Conservation (phyloP, 2,797 vertebrate species). For the Okamejei kenojei region DNA sequence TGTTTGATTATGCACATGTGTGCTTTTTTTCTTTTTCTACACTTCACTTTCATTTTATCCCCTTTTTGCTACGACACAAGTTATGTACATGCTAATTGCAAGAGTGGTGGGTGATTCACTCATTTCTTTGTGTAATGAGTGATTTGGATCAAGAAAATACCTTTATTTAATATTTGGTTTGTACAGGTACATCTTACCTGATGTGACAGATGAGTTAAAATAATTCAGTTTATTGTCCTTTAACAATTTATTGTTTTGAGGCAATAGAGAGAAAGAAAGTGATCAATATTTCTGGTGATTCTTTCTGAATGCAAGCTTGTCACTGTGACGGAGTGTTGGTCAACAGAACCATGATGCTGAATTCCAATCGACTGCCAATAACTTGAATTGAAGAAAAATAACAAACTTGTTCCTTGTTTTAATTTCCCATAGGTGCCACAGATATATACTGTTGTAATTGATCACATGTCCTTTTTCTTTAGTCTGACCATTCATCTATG, state of each 20-base stretch:
- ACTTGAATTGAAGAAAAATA: neutral
- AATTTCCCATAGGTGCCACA: neutral
- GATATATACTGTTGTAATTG: neutral
- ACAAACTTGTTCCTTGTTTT: neutral
- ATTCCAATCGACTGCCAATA: neutral
- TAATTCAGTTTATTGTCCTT: neutral
- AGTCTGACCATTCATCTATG: slow-evolving; percentile 44
- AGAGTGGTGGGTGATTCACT: neutral
- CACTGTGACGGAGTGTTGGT: neutral
- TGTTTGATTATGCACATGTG: neutral
- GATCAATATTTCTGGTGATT: neutral
- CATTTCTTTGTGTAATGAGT: neutral
- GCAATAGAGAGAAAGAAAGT: neutral
- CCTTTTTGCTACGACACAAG: too few relatives aligned
- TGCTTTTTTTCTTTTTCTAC: neutral
- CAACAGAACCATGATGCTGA: neutral
- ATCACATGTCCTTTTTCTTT: slow-evolving; percentile 33
- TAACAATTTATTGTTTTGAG: too few relatives aligned
- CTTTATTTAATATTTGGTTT: neutral
- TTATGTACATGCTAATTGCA: neutral
- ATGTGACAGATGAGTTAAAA: neutral
- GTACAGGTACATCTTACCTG: neutral
- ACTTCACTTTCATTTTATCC: neutral
- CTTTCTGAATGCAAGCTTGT: neutral
- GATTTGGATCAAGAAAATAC: neutral